Conservation (phyloP, 2,113 vertebrate species). For the cattle (Bos taurus) region ARS-UCD2.0 NC_037339.1:4632001-4632500, state of each 20-base stretch:
- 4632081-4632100: background rate
- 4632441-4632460: background rate
- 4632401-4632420: slow-evolving; percentile 12
- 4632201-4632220: background rate
- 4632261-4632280: background rate
- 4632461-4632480: background rate
- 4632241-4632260: background rate
- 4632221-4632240: background rate
- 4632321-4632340: background rate
- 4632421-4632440: slow-evolving; percentile 41
- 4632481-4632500: too few species aligned
- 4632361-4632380: background rate
- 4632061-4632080: background rate
- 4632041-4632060: background rate
- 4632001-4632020: background rate
- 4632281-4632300: background rate
- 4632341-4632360: background rate
- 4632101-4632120: background rate
- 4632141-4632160: background rate
- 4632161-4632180: background rate
- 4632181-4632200: background rate
- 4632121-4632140: background rate
- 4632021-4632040: background rate
- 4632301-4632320: background rate
- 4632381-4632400: slow-evolving; percentile 29